These are phyloP conservation scores for Euzetes globulus DNA, from an alignment of 2,888 invertebrate genomes.

Conservation along the genomic window DNA sequence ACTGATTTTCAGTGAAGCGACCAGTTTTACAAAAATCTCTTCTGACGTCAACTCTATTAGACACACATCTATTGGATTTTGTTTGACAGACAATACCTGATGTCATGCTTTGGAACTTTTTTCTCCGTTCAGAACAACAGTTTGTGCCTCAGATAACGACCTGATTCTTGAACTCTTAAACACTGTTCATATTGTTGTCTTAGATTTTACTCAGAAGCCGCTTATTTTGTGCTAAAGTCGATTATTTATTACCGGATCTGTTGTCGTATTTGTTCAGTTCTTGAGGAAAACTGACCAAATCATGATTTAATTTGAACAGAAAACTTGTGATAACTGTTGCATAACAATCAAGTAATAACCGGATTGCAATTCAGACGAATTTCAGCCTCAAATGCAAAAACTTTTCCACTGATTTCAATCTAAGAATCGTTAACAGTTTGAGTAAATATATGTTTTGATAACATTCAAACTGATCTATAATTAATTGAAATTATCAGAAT, in stretches of 20 bases:
- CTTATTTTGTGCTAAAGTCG: neutral
- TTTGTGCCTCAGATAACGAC: neutral
- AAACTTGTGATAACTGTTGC: neutral
- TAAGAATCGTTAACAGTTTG: neutral
- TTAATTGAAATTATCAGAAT: neutral
- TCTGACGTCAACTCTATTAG: slow-evolving; percentile 1
- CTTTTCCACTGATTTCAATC: neutral
- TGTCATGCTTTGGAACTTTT: neutral
- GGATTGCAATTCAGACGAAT: neutral
- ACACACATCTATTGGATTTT: neutral
- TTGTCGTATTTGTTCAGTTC: neutral
- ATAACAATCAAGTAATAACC: neutral
- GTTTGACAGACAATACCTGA: neutral
- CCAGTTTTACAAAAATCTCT: slow-evolving; percentile 5
- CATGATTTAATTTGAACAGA: neutral
- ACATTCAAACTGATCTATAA: neutral
- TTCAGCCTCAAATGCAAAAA: neutral
- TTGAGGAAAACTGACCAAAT: neutral
- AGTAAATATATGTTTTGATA: neutral
- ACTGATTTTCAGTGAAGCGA: slow-evolving; percentile 17
- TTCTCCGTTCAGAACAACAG: neutral
- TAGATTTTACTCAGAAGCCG: neutral
- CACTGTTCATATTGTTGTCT: neutral
- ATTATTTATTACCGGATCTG: neutral
- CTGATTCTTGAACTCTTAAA: neutral